Percentiles rank a stretch among this genome's conserved stretches.
phyloP scores from a whole-genome alignment of 2,797 vertebrate genomes.

The Oryzias dopingdopingensis region DNA sequence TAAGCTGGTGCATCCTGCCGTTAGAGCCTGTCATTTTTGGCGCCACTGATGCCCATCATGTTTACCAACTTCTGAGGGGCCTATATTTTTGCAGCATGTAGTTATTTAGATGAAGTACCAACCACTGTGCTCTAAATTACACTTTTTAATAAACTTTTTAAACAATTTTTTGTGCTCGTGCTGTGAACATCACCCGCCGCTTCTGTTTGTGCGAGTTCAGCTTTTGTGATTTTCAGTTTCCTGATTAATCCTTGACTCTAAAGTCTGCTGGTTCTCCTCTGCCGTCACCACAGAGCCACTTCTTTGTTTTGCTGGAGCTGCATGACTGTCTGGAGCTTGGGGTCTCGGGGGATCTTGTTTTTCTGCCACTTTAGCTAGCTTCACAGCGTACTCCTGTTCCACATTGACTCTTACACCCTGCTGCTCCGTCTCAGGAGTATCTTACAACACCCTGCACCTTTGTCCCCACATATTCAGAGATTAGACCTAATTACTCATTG shows the following conservation, averaged over 20 bases:
- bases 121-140: too few relatives aligned
- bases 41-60: constrained; percentile 13
- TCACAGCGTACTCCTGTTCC: neutral
- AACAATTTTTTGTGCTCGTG: too few relatives aligned
- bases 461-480: neutral
- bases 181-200: too few relatives aligned
- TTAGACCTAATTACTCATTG: too few relatives aligned
- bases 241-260: too few relatives aligned
- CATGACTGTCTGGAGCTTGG: neutral
- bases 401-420: neutral
- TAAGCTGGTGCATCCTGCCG: constrained; percentile 48
- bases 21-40: constrained; percentile 5
- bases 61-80: neutral
- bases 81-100: neutral
- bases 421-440: neutral
- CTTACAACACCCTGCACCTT: neutral
- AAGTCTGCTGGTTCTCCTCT: too few relatives aligned
- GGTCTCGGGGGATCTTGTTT: neutral
- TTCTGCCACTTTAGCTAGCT: neutral
- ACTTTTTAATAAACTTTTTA: neutral
- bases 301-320: too few relatives aligned
- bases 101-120: neutral
- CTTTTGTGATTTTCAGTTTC: too few relatives aligned
- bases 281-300: too few relatives aligned
- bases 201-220: too few relatives aligned